Evolutionary conservation across 2,113 vertebrate genomes (phyloP).

Genomic region (Trematocara variabile): DNA sequence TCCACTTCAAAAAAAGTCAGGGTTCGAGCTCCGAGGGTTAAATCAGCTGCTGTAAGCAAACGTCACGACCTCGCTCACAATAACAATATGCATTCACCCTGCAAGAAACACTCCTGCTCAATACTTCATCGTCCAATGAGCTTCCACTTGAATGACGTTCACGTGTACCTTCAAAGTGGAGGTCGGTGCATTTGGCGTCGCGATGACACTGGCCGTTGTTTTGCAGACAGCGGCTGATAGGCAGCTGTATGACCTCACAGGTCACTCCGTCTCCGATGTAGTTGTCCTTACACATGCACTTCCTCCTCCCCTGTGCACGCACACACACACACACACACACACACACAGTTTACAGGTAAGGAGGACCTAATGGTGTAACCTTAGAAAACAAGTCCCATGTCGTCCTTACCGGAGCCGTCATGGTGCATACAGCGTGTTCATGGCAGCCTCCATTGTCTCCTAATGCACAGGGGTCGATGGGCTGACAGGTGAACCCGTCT

Average conservation of each 20-base stretch:
- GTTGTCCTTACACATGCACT: constrained; percentile 81
- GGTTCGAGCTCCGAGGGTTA: neutral
- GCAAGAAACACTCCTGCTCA: neutral
- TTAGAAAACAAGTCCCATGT: no score
- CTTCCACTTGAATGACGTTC: neutral
- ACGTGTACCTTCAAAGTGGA: constrained; percentile 83
- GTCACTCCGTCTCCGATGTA: constrained; percentile 85
- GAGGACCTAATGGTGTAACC: neutral
- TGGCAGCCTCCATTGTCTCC: constrained; percentile 85
- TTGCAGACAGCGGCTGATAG: constrained; percentile 85
- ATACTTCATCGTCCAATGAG: neutral
- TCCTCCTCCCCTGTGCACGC: constrained; percentile 77
- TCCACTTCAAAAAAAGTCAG: neutral
- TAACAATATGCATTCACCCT: neutral
- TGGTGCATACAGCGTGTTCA: constrained; percentile 86
- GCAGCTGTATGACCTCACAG: constrained; percentile 79
- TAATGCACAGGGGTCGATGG: constrained; percentile 78
- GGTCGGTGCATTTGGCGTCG: constrained; percentile 80
- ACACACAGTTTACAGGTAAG: neutral
- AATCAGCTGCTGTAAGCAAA: neutral
- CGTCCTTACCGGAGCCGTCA: constrained; percentile 81
- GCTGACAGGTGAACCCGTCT: constrained; percentile 80
- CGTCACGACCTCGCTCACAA: neutral
- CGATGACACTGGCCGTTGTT: constrained; percentile 85
- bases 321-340: fast-evolving